Percentiles rank a stretch among this genome's conserved stretches.
Conservation (phyloP, 2,113 vertebrate genomes). For the Ornithorhynchus anatinus region DNA sequence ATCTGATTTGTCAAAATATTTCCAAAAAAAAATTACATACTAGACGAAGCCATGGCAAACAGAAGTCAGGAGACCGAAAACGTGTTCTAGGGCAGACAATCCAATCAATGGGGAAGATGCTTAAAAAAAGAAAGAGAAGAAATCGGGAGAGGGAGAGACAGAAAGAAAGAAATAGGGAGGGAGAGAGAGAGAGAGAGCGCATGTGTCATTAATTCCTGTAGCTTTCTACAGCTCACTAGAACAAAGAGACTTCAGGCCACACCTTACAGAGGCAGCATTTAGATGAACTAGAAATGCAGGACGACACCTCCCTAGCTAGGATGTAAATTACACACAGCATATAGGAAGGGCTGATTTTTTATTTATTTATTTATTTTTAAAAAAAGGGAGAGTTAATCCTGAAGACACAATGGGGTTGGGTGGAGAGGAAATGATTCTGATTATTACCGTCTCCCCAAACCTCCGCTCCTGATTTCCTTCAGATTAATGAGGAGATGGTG, state of each 20-base stretch:
- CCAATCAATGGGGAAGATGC: constrained; percentile 42
- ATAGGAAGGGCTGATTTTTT: constrained; percentile 9
- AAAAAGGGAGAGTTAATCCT: not conserved
- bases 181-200: no score
- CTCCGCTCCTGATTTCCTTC: no score
- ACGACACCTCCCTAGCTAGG: not conserved
- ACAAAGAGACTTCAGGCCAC: constrained; percentile 30
- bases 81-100: constrained; percentile 48
- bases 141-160: no score
- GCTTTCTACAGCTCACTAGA: constrained; percentile 18
- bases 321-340: not conserved
- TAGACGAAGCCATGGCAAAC: constrained; percentile 77
- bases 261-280: constrained; percentile 5
- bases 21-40: constrained; percentile 60
- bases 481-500: no score
- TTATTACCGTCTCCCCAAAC: no score
- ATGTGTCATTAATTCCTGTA: constrained; percentile 53
- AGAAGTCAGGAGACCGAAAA: constrained; percentile 51
- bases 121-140: constrained; percentile 51
- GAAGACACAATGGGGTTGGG: not conserved
- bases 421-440: no score
- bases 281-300: constrained; percentile 15
- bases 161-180: no score
- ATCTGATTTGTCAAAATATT: constrained; percentile 14
- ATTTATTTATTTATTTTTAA: no score